phyloP scores from a whole-genome alignment of 2,113 vertebrate genomes.

The Anolis sagrei region DNA sequence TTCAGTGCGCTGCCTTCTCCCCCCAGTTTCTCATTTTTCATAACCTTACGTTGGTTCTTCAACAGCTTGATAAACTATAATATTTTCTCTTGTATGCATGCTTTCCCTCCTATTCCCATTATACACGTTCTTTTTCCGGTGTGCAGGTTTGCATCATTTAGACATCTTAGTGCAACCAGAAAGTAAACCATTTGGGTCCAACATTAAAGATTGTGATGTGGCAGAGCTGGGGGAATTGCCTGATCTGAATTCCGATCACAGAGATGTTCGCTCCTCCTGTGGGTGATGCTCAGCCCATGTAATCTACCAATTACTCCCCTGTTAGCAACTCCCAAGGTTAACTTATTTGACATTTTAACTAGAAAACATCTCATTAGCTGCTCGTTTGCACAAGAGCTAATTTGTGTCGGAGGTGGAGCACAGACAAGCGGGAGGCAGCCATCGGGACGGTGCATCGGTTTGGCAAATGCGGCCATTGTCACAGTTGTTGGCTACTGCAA shows the following conservation, averaged over 20 bases:
- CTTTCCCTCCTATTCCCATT: not conserved
- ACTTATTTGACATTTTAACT: conserved; percentile 14
- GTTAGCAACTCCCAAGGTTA: not conserved
- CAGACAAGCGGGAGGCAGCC: not conserved
- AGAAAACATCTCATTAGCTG: not conserved
- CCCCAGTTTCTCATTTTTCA: not conserved
- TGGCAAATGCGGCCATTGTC: not conserved
- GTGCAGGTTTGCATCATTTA: not conserved
- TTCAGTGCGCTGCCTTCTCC: no score
- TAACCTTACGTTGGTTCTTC: not conserved
- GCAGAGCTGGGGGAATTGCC: not conserved
- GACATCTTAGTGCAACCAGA: not conserved
- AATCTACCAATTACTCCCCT: conserved; percentile 5
- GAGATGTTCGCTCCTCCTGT: not conserved
- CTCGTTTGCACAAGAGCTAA: not conserved
- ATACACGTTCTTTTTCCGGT: not conserved
- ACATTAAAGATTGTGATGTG: not conserved
- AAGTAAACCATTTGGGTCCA: not conserved
- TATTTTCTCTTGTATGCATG: not conserved
- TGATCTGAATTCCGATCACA: conserved; percentile 22
- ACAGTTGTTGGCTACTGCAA: no score
- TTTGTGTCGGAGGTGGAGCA: not conserved
- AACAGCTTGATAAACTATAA: not conserved
- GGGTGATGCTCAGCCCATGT: conserved; percentile 8
- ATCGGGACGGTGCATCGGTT: no score